phyloP scores from a whole-genome alignment of 92 coral and sea anemone species.

The Porites lobata region DNA sequence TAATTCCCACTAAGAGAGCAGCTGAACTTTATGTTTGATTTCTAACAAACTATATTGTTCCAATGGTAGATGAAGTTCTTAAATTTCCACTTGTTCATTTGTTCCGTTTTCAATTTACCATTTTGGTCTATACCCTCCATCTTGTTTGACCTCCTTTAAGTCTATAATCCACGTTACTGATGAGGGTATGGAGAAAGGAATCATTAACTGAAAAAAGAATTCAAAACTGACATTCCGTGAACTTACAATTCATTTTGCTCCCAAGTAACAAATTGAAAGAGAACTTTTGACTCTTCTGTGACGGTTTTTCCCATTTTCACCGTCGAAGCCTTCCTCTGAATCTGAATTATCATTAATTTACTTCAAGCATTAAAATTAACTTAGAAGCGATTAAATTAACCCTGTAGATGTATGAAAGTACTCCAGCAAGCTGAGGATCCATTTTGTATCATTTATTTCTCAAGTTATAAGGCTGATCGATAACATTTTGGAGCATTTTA shows the following conservation, averaged over 20 bases:
- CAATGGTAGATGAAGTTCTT: not conserved
- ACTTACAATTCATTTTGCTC: no score
- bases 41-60: not conserved
- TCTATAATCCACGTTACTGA: not conserved
- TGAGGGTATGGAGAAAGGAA: not conserved
- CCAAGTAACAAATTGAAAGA: no score
- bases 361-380: no score
- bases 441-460: no score
- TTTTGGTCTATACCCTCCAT: not conserved
- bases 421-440: not conserved
- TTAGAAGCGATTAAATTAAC: no score
- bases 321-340: no score
- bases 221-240: not conserved
- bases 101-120: not conserved
- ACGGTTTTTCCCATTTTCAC: no score
- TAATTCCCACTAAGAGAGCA: not conserved
- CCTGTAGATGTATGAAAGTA: not conserved
- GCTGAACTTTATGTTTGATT: not conserved
- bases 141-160: conserved; percentile 1
- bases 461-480: not conserved
- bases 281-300: no score
- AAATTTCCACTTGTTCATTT: not conserved
- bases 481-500: not conserved
- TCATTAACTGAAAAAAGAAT: no score
- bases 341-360: no score